These are phyloP conservation scores for Allygus modestus DNA, from an alignment of 2,888 invertebrate species.

Conservation along the genomic window DNA sequence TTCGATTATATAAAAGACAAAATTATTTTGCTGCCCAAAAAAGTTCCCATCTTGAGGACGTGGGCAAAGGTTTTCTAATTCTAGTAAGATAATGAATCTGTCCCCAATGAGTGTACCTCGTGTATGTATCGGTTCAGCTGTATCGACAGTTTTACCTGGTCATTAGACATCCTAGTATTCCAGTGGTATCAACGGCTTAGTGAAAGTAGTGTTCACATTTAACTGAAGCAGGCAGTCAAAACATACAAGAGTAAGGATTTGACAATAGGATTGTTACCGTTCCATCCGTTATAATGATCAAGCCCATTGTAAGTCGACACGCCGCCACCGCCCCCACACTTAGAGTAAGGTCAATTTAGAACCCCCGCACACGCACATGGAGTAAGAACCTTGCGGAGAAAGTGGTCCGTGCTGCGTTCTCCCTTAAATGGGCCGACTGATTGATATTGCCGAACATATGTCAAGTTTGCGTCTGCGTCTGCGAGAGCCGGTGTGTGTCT, in stretches of 20 bases:
- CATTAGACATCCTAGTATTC: too few relatives aligned
- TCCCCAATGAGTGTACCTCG: too few relatives aligned
- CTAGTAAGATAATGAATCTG: too few relatives aligned
- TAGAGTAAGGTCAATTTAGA: background rate
- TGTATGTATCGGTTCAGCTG: too few relatives aligned
- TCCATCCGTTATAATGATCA: background rate
- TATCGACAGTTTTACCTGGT: too few relatives aligned
- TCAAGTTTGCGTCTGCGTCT: background rate
- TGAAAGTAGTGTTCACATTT: background rate
- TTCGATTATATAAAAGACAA: too few relatives aligned
- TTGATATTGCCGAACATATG: constrained; percentile 18
- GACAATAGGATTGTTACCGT: constrained; percentile 14
- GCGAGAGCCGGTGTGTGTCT: background rate
- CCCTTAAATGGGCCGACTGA: background rate
- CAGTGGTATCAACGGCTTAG: background rate
- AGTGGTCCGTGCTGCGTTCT: background rate
- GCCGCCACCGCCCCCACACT: constrained; percentile 13
- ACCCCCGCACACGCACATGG: background rate
- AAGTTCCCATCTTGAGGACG: too few relatives aligned
- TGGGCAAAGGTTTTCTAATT: too few relatives aligned
- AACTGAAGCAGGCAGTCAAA: background rate
- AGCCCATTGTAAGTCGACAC: background rate
- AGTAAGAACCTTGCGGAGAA: constrained; percentile 4
- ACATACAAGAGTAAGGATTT: background rate
- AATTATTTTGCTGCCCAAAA: too few relatives aligned